Conservation (phyloP, 92 coral and sea anemone genomes). For the Zoanthus gigantus region DNA sequence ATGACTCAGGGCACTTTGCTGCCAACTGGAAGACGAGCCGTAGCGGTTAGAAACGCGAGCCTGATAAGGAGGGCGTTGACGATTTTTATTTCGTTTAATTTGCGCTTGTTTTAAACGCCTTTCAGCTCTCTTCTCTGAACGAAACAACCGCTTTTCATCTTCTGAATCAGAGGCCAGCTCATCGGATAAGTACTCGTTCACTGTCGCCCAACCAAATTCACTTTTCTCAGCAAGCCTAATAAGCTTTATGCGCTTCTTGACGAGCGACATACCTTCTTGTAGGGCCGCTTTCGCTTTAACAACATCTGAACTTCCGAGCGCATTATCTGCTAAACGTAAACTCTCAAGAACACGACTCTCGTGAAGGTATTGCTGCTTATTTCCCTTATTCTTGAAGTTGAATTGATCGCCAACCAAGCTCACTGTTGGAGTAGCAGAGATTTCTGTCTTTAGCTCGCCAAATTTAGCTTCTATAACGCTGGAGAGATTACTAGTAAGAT, state of each 20-base stretch:
- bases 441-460: too few relatives aligned
- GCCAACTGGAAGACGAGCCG: background rate
- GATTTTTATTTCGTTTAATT: background rate
- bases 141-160: background rate
- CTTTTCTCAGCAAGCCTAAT: background rate
- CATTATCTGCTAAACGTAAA: too few relatives aligned
- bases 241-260: constrained; percentile 8
- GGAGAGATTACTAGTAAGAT: too few relatives aligned
- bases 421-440: too few relatives aligned
- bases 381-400: too few relatives aligned
- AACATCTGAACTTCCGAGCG: background rate
- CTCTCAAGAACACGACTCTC: too few relatives aligned
- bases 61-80: background rate
- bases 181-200: too few relatives aligned
- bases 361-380: too few relatives aligned
- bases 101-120: background rate
- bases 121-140: background rate
- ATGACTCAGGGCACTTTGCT: constrained; percentile 9
- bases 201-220: too few relatives aligned
- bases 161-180: background rate
- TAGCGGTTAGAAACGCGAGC: background rate
- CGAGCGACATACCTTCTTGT: constrained; percentile 14
- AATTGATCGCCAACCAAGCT: too few relatives aligned
- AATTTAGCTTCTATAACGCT: too few relatives aligned
- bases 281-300: background rate